phyloP scores from a whole-genome alignment of 2,888 invertebrate genomes.

The Lasius fuliginosus region DNA sequence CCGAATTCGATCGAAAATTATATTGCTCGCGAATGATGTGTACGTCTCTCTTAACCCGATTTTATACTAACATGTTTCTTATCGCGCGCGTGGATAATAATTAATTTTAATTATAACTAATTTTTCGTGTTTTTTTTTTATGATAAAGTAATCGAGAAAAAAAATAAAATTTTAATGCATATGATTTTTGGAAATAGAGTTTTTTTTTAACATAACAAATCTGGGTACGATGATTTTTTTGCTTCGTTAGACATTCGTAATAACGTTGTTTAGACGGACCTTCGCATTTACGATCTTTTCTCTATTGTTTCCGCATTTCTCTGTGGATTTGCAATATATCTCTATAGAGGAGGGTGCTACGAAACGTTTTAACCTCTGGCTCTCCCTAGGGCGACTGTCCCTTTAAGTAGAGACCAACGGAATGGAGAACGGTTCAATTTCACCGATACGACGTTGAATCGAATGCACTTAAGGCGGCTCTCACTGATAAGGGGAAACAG shows the following conservation, averaged over 20 bases:
- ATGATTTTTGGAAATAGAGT: background rate
- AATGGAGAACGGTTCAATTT: slow-evolving; percentile 52
- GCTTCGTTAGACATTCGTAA: background rate
- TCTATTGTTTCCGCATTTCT: slow-evolving; percentile 39
- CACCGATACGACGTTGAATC: slow-evolving; percentile 22
- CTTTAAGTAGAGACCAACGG: slow-evolving; percentile 48
- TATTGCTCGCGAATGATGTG: background rate
- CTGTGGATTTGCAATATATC: slow-evolving; percentile 13
- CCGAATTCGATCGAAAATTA: background rate
- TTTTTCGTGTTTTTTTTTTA: background rate
- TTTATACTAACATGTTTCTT: background rate
- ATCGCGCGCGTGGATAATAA: background rate
- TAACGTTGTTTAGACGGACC: background rate
- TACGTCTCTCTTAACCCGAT: background rate
- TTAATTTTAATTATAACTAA: background rate
- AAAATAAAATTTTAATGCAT: slow-evolving; percentile 5
- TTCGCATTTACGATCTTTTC: background rate
- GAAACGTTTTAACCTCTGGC: slow-evolving; percentile 57
- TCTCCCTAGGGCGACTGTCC: slow-evolving; percentile 43
- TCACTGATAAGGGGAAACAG: slow-evolving; percentile 36
- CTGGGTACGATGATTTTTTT: background rate
- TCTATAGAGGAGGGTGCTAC: slow-evolving; percentile 19
- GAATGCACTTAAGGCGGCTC: slow-evolving; percentile 51
- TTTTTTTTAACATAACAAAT: background rate
- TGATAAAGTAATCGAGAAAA: background rate